A percentile compares a stretch with the other conserved stretches of the same genome.
These are phyloP conservation scores for Ganaspis sp. DNA, from an alignment of 1,140 invertebrate genomes.

Conservation along the genomic window DNA sequence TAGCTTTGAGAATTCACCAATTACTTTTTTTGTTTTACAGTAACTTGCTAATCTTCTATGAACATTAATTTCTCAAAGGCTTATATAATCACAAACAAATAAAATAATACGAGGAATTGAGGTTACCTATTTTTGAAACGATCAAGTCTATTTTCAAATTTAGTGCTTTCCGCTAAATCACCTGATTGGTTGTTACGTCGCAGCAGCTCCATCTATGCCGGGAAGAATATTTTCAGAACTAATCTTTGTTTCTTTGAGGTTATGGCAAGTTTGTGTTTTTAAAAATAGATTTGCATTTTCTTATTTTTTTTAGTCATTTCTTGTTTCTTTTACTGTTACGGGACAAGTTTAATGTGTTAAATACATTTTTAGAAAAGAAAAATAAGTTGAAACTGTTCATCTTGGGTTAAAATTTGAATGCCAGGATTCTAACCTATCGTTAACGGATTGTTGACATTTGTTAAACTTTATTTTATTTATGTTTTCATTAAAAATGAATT, in stretches of 20 bases:
- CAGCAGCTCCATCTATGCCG: not conserved
- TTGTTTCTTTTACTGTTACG: not conserved
- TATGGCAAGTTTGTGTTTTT: not conserved
- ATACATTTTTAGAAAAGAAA: not conserved
- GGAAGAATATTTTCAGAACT: conserved; percentile 18
- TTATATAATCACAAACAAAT: not conserved
- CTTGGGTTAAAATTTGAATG: too few relatives aligned
- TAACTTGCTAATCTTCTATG: not conserved
- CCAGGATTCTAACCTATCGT: too few relatives aligned
- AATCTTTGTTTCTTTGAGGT: conserved; percentile 20
- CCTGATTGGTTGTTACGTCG: conserved; percentile 39
- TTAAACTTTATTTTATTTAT: not conserved
- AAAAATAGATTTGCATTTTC: not conserved
- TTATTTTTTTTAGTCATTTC: not conserved
- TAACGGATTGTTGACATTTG: too few relatives aligned
- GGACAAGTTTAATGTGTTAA: not conserved
- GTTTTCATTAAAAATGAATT: not conserved
- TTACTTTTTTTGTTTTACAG: not conserved
- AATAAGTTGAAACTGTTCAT: not conserved
- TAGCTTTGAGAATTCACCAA: not conserved
- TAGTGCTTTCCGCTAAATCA: not conserved
- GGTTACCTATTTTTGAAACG: too few relatives aligned
- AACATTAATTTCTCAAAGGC: not conserved
- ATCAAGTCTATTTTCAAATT: not conserved
- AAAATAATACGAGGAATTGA: too few relatives aligned